Evolutionary conservation across 2,797 vertebrate genomes (phyloP).

Genomic region (Perodicticus potto): DNA sequence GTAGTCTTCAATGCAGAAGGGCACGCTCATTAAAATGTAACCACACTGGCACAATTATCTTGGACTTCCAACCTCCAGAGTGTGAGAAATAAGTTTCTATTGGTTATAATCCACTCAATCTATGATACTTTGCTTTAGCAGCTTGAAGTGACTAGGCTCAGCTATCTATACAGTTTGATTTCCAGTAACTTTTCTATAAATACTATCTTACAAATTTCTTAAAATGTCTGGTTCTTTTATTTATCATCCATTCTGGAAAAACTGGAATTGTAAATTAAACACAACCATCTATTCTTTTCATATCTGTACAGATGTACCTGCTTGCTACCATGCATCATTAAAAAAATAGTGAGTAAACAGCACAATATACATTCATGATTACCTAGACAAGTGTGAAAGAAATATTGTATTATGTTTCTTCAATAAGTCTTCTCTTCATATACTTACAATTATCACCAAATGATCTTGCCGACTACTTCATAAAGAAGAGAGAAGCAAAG

Average conservation of each 20-base stretch:
- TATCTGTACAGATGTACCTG: not conserved
- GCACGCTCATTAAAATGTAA: not conserved
- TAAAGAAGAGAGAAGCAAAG: not conserved
- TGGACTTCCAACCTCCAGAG: not conserved
- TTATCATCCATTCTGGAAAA: not conserved
- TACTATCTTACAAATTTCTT: not conserved
- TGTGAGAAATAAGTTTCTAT: not conserved
- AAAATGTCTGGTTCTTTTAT: not conserved
- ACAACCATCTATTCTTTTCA: not conserved
- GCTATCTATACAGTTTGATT: not conserved
- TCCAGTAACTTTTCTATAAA: not conserved
- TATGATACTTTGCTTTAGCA: not conserved
- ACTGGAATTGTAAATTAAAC: not conserved
- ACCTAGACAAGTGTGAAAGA: not conserved
- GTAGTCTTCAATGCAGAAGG: rapidly evolving
- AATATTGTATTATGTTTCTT: not conserved
- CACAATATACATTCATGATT: not conserved
- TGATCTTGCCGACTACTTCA: not conserved
- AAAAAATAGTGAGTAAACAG: not conserved
- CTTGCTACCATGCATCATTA: not conserved
- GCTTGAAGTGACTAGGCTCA: not conserved
- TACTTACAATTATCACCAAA: not conserved
- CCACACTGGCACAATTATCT: not conserved
- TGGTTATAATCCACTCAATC: not conserved
- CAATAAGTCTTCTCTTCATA: not conserved